Evolutionary conservation across 2,797 vertebrate species (phyloP), one percentile per base, ranked within the genome.

Genomic region (Pempheris klunzingeri): DNA sequence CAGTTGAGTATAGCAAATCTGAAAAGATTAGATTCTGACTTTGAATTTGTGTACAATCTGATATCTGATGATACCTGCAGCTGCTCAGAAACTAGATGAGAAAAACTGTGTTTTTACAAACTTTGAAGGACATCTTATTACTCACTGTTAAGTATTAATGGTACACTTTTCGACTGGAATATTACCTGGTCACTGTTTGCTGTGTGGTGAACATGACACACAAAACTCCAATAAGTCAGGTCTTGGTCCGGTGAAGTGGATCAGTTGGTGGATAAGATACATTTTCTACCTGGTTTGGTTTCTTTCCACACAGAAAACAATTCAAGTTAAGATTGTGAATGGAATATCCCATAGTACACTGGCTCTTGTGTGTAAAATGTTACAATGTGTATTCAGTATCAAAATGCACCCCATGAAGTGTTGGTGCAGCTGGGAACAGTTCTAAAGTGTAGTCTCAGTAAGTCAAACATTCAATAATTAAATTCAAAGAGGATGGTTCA

Each of bases 61-160:
- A n/a, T n/a, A 32, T 39, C 14, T 62, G 57, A 54, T 46, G 39
- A 44, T 32, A 36, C 13, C 39, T 67, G n/a, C 24, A 66, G 36
- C 38, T 43, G 50, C 17, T 36, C 43, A 24, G 28, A 44, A 41
- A 18, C 11, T 53, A 20, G 26, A 46, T 55, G 18, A 22, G 5
- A 41, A 39, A 71, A 39, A 49, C 10, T 8, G 11, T 24, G 49
- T 30, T 44, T 61, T 44, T 30, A 20, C 44, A 1, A 44, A 44
- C 24, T 26, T 61, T 17, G 18, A 41, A 15, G 14, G 8, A 9
- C 7, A 26, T 39, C 12, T 5, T 41, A 8, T 7, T 28, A 43
- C 30, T 32, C 30, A 32, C 30, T 32, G 30, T 32, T 3, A 3
- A 32, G 30, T 32, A 32, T 32, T 32, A 4, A 6, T 32, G 6